A percentile compares a stretch with the other conserved stretches of the same genome.
Conservation (phyloP, 2,113 vertebrate species). For the Pachycephala philippinensis region DNA sequence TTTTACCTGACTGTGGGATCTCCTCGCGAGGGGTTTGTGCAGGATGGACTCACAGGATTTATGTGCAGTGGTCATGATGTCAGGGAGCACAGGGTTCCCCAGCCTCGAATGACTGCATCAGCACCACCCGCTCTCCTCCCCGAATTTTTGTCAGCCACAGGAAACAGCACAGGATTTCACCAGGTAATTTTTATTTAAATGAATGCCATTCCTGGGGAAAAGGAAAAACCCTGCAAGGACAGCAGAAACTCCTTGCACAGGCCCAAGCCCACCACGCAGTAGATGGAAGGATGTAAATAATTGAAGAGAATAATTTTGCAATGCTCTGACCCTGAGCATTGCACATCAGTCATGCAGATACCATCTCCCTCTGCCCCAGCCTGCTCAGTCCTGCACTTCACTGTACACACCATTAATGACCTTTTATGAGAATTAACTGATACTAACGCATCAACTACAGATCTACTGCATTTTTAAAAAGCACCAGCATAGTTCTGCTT, state of each 20-base stretch:
- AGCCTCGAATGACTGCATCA: fast-evolving
- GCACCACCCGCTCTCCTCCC: neutral
- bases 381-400: neutral
- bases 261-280: neutral
- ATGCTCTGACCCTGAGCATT: slow-evolving; percentile 57
- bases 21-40: fast-evolving
- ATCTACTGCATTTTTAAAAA: slow-evolving; percentile 6
- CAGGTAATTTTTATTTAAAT: neutral
- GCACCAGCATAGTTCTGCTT: neutral
- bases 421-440: slow-evolving; percentile 64
- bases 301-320: slow-evolving; percentile 73
- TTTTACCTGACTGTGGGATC: neutral
- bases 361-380: neutral
- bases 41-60: neutral
- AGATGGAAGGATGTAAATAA: slow-evolving; percentile 67
- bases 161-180: neutral
- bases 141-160: fast-evolving
- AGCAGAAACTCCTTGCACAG: neutral
- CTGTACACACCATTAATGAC: neutral
- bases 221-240: neutral
- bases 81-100: neutral
- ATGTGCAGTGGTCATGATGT: fast-evolving
- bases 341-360: slow-evolving; percentile 58
- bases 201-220: neutral
- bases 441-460: neutral